phyloP scores from a whole-genome alignment of 2,113 vertebrate species.

The Manacus vitellinus region DNA sequence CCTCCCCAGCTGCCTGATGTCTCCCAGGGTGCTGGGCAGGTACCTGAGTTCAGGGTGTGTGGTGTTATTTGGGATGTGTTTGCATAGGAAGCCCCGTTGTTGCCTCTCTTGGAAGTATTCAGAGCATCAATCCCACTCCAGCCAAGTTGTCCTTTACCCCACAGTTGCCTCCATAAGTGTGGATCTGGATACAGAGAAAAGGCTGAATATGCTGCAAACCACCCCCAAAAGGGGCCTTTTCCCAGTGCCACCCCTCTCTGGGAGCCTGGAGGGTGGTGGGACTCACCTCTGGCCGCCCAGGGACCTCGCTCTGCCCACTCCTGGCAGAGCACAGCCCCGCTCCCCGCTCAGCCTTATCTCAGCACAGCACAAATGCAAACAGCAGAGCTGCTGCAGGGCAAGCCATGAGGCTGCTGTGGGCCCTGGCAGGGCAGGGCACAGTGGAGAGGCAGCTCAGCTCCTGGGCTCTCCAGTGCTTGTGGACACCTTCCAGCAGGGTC shows the following conservation, averaged over 20 bases:
- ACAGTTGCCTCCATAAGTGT: accelerated
- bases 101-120: background rate
- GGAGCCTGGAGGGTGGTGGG: accelerated
- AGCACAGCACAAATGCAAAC: background rate
- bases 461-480: accelerated
- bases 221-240: background rate
- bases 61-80: background rate
- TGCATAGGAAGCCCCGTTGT: background rate
- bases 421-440: background rate
- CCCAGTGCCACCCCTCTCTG: background rate
- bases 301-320: accelerated
- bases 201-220: background rate
- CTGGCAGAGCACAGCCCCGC: background rate
- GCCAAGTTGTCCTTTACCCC: background rate
- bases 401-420: conserved; percentile 16
- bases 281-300: accelerated
- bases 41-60: background rate
- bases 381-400: background rate
- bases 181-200: background rate
- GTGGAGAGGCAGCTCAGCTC: background rate
- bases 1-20: background rate
- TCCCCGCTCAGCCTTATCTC: conserved; percentile 40
- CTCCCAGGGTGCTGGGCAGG: background rate
- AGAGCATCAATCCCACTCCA: background rate
- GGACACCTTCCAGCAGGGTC: background rate